phyloP scores from a whole-genome alignment of 2,797 vertebrate genomes.

The Tokudaia tokunoshimensis region DNA sequence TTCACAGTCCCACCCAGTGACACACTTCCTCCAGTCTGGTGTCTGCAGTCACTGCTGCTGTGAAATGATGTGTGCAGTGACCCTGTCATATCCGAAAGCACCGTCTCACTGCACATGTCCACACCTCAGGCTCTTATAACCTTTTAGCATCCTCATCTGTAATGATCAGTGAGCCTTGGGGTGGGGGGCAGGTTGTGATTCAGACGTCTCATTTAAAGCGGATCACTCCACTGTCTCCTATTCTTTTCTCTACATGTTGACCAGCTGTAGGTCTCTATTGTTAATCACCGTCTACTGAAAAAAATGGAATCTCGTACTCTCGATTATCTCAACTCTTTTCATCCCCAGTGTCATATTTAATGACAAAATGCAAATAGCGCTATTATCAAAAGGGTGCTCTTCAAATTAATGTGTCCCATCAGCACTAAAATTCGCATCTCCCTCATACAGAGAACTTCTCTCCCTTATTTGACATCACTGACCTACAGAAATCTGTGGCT shows the following conservation, averaged over 20 bases:
- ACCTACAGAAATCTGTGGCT: not conserved
- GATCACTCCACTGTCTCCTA: not conserved
- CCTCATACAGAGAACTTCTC: not conserved
- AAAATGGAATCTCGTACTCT: not conserved
- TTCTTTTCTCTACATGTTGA: not conserved
- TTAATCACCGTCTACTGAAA: not conserved
- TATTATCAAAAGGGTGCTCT: not conserved
- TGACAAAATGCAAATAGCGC: constrained; percentile 19
- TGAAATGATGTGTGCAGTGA: not conserved
- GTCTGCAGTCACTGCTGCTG: not conserved
- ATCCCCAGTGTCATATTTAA: not conserved
- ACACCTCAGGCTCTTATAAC: not conserved
- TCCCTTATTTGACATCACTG: not conserved
- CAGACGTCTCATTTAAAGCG: not conserved
- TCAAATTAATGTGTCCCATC: not conserved
- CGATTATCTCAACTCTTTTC: not conserved
- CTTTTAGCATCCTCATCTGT: not conserved
- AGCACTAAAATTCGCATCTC: not conserved
- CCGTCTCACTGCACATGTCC: not conserved
- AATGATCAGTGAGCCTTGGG: not conserved
- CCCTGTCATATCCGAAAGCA: not conserved
- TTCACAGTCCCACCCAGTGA: too few species aligned
- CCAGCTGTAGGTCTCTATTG: not conserved
- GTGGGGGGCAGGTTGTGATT: too few species aligned
- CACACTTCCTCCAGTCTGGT: too few species aligned